Percentiles rank a stretch among this genome's conserved stretches.
Evolutionary conservation across 2,888 invertebrate genomes (phyloP).

Genomic region (Tenthredo amoena): DNA sequence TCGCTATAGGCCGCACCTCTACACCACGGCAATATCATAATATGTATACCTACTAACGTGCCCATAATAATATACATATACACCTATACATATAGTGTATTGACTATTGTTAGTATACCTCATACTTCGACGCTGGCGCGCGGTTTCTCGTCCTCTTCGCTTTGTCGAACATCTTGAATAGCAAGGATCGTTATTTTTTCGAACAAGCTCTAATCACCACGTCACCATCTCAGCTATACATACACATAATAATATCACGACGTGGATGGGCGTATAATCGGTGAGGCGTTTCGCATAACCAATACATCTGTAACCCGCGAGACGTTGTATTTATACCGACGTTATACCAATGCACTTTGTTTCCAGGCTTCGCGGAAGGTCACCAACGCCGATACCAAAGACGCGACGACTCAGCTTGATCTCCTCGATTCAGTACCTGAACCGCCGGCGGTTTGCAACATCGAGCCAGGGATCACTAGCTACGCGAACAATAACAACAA

Average conservation of each 20-base stretch:
- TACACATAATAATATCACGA: background rate
- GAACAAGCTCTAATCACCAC: background rate
- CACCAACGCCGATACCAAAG: conserved; percentile 19
- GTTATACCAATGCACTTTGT: conserved; percentile 19
- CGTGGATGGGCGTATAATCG: background rate
- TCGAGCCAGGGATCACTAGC: background rate
- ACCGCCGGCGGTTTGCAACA: conserved; percentile 29
- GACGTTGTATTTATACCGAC: background rate
- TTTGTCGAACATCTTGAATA: background rate
- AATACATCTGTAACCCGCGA: background rate
- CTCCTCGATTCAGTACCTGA: conserved; percentile 35
- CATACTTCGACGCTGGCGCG: background rate
- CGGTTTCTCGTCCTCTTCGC: background rate
- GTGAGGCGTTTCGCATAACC: background rate
- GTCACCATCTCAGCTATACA: background rate
- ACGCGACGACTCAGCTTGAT: conserved; percentile 34
- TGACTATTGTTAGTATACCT: background rate
- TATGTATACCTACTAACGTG: background rate
- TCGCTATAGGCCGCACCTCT: background rate
- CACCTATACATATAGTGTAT: background rate
- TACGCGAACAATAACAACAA: background rate
- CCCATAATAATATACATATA: background rate
- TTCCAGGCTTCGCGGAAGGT: conserved; percentile 41
- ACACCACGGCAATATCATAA: background rate
- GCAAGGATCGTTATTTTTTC: background rate